Evolutionary conservation across 2,888 invertebrate genomes (phyloP).

Genomic region (Acleris sparsana): DNA sequence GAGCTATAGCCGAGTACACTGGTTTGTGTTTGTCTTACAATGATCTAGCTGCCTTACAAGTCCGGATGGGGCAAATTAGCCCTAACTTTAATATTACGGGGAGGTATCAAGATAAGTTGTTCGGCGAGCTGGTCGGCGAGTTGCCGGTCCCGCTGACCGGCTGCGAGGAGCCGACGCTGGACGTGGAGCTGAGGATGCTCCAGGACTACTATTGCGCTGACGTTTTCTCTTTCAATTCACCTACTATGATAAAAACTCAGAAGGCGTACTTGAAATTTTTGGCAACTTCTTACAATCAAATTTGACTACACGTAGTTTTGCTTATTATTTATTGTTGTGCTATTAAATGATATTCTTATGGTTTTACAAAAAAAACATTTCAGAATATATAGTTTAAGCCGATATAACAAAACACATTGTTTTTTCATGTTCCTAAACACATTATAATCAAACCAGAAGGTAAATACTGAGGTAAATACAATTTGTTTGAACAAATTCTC

Average conservation of each 20-base stretch:
- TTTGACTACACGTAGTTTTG: constrained; percentile 36
- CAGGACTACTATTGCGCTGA: constrained; percentile 72
- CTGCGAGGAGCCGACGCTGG: constrained; percentile 38
- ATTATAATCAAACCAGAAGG: too few species aligned
- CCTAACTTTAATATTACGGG: constrained; percentile 63
- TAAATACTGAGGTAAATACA: too few species aligned
- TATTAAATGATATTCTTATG: too few species aligned
- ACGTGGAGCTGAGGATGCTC: constrained; percentile 59
- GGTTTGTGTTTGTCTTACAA: constrained; percentile 57
- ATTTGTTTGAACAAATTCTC: too few species aligned
- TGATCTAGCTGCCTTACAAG: constrained; percentile 54
- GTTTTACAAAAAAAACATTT: not conserved
- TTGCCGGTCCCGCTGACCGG: constrained; percentile 29
- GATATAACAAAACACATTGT: too few species aligned
- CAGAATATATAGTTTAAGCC: too few species aligned
- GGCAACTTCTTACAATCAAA: constrained; percentile 48
- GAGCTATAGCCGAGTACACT: constrained; percentile 68
- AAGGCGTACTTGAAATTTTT: constrained; percentile 56
- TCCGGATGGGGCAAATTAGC: constrained; percentile 65
- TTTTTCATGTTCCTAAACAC: too few species aligned
- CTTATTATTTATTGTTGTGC: not conserved
- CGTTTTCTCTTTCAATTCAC: constrained; percentile 67
- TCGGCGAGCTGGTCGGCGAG: constrained; percentile 46
- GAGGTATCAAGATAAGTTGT: constrained; percentile 58
- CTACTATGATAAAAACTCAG: constrained; percentile 65